Base-by-base conservation (phyloP, 2,797 vertebrate genomes). In the Smutsia temminckii region DNA sequence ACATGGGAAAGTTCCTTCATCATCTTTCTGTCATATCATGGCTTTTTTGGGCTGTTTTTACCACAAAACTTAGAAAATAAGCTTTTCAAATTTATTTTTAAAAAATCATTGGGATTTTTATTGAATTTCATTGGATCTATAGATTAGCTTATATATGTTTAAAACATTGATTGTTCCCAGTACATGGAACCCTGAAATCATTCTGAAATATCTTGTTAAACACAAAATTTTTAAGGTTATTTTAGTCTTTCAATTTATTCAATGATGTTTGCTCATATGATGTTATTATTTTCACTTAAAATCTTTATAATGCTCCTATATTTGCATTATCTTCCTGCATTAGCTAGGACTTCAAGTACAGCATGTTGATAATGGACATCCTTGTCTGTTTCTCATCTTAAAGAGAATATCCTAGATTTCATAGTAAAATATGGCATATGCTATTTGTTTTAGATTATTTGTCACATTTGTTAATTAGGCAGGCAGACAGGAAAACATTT, bases 381-480 rank as follows among this genome's bases (percentile, higher is more conserved):
- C 11, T 53, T 37, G 9, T 57, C 18, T 23, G 6, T 57, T 81
- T 92, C 64, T 95, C 53, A 69, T 78, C 42, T 86, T 79, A 69
- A 88, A 57, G 21, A 42, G 51, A 64, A 57, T n/a, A 79, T 55
- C 63, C 49, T 84, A 40, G 8, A 66, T 87, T 93, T 95, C 18
- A 85, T 8, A 59, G 42, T 90, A 10, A 46, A 81, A 0, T 84
- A 34, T 83, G 37, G 12, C 8, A 23, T 66, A 34, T 57, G 17
- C n/a, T 75, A 1, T 83, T 87, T 86, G 86, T 79, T 91, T 75
- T 86, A 78, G 11, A 84, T 34, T n/a, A 51, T 53, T 79, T 91
- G 37, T 63, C 17, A 72, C 13, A 72, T 40, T 94, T 77, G n/a
- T 49, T 75, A 77, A 25, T 78, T 61, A 63, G 13, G 7, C 17